Base-by-base conservation (phyloP, 2,888 invertebrate genomes). In the Anagyrus pseudococci region DNA sequence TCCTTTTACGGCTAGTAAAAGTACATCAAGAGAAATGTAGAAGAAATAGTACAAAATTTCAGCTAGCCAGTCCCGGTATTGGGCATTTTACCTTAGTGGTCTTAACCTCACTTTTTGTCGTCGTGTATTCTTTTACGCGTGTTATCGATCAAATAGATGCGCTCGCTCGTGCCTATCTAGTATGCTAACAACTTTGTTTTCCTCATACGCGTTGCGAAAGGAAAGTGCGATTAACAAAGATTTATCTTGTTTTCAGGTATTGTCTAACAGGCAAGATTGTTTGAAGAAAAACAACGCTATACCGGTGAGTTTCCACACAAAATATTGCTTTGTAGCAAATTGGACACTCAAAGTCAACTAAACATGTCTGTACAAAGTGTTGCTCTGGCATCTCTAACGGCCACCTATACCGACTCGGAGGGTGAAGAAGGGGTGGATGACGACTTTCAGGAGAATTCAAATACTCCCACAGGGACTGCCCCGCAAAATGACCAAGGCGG, bases 371-470 rank as follows among this genome's bases (percentile, higher is more conserved):
- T 78, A 78, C 79, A 78, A 79, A 81, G 80, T 73, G 75, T 76
- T 72, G 94, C 93, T 41, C 84, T 94, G 78, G 92, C 92, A 61
- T 92, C 93, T 54, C 84, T 95, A 70, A 94, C 94, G 54, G 94
- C 93, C 26, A 92, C 92, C 46, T 95, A 95, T 80, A 94, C 94
- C 1, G 94, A 95, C 80, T 94, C 94, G 0, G 95, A 95, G 82
- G 93, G 91, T 55, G 94, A 94, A 80, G 93, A 93, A 71, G 91
- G 89, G 66, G 85, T 85, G 79, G 86, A 87, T 75, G 87, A 88
- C 68, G 85, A 84, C 69, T 84, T 84, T 20, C 84, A 85, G 57
- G 85, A 86, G 69, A 85, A 84, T 64, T 81, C 79, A 63, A 66
- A 60, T 19, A 75, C 75, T 71, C 76, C 77, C 70, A 74, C 72